Percentiles rank a stretch among this genome's conserved stretches.
Conservation (phyloP, 2,888 invertebrate species). For the Sinhomidia bicolor region DNA sequence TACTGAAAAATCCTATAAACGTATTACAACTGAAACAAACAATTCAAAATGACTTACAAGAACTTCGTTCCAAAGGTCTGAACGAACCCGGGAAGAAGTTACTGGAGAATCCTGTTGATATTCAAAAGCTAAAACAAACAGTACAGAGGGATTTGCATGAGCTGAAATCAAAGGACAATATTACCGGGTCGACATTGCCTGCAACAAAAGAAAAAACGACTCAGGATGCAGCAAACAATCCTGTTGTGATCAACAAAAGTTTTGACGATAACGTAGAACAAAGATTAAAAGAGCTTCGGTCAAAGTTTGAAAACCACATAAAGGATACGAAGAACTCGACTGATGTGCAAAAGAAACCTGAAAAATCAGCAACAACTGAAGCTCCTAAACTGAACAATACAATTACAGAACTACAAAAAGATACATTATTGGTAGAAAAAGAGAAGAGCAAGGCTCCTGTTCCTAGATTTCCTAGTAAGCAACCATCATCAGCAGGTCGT, state of each 20-base stretch:
- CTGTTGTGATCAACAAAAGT: neutral
- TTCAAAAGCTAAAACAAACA: constrained; percentile 52
- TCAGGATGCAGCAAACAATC: neutral
- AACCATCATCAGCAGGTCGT: neutral
- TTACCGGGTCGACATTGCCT: neutral
- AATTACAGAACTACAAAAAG: neutral
- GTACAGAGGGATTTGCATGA: constrained; percentile 42
- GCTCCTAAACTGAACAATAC: too few species aligned
- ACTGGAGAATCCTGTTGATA: constrained; percentile 19
- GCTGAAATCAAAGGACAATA: neutral
- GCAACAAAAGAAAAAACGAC: constrained; percentile 7
- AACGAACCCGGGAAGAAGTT: neutral
- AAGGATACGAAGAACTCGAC: neutral
- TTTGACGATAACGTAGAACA: constrained; percentile 35
- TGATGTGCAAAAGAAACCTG: neutral
- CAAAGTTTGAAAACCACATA: constrained; percentile 37
- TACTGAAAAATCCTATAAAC: constrained; percentile 20
- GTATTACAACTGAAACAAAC: constrained; percentile 35
- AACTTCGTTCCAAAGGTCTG: neutral
- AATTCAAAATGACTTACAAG: constrained; percentile 44
- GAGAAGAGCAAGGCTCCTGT: neutral
- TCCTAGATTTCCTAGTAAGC: neutral
- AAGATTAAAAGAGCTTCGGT: constrained; percentile 28
- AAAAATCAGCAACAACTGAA: too few species aligned
- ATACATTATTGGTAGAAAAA: neutral